These are phyloP conservation scores for Porites evermanni DNA, from an alignment of 92 coral and sea anemone species.

Conservation along the genomic window DNA sequence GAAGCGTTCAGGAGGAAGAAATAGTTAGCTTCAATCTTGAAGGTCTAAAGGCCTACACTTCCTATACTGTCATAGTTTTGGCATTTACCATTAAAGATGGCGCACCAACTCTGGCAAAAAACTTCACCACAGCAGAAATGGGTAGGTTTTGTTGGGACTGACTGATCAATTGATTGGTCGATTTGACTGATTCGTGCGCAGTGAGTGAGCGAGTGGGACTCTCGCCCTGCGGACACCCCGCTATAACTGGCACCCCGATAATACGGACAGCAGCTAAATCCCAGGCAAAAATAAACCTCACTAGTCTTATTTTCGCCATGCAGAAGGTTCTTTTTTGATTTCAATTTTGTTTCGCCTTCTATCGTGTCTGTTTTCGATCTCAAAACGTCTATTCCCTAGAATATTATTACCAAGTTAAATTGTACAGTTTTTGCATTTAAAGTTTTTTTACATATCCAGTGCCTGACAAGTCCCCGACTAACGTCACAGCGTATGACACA, in stretches of 20 bases:
- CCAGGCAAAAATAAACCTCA: too few relatives aligned
- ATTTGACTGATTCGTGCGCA: too few relatives aligned
- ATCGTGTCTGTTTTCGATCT: too few relatives aligned
- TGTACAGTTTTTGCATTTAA: background rate
- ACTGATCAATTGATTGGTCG: too few relatives aligned
- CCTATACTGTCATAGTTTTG: constrained; percentile 30
- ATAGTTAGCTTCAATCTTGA: constrained; percentile 7
- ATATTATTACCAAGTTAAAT: background rate
- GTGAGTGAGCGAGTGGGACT: too few relatives aligned
- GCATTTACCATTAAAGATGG: constrained; percentile 51
- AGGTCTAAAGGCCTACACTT: background rate
- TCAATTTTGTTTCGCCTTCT: too few relatives aligned
- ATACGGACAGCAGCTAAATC: too few relatives aligned
- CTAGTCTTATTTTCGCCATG: too few relatives aligned
- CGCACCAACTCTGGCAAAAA: constrained; percentile 24
- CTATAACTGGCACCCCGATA: too few relatives aligned
- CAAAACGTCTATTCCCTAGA: too few relatives aligned
- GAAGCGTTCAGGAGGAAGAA: constrained; percentile 10
- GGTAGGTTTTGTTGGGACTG: constrained; percentile 1
- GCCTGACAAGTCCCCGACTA: constrained; percentile 63
- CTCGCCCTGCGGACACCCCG: too few relatives aligned
- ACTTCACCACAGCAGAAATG: constrained; percentile 28
- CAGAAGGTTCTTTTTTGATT: too few relatives aligned
- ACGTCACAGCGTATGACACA: constrained; percentile 28
- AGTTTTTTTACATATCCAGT: constrained; percentile 7